phyloP scores from a whole-genome alignment of 2,888 invertebrate genomes.

The Erebia epiphron region DNA sequence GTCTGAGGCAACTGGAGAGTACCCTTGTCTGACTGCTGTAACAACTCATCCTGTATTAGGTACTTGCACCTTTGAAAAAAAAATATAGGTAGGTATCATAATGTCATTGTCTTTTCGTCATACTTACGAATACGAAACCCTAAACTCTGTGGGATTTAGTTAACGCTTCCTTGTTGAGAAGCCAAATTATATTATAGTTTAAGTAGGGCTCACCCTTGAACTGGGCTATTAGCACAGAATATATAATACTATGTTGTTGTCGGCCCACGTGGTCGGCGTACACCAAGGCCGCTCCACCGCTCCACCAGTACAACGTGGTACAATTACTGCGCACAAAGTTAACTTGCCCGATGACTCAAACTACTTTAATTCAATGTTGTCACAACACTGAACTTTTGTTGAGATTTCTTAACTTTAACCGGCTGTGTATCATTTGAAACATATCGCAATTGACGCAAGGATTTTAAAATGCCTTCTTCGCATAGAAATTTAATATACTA shows the following conservation, averaged over 20 bases:
- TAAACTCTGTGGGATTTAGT: background rate
- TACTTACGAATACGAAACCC: background rate
- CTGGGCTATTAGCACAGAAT: background rate
- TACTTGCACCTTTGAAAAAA: too few relatives aligned
- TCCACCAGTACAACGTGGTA: background rate
- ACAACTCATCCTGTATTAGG: too few relatives aligned
- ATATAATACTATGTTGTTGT: background rate
- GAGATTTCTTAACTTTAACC: background rate
- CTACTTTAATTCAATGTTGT: background rate
- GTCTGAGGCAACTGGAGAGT: too few relatives aligned
- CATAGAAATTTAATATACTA: too few relatives aligned
- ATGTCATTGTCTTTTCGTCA: background rate
- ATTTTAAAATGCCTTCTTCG: background rate
- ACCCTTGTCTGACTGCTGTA: too few relatives aligned
- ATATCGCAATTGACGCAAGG: background rate
- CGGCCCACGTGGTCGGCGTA: background rate
- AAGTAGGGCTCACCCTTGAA: constrained; percentile 8
- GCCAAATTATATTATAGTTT: constrained; percentile 1
- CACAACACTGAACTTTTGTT: background rate
- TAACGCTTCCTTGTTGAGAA: background rate
- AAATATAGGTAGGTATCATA: too few relatives aligned
- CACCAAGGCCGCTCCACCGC: background rate
- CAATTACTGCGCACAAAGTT: background rate
- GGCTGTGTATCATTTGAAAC: background rate
- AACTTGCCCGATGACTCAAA: constrained; percentile 6